These are phyloP conservation scores for Cataglyphis altisquamis DNA, from an alignment of 2,888 invertebrate genomes.

Conservation along the genomic window DNA sequence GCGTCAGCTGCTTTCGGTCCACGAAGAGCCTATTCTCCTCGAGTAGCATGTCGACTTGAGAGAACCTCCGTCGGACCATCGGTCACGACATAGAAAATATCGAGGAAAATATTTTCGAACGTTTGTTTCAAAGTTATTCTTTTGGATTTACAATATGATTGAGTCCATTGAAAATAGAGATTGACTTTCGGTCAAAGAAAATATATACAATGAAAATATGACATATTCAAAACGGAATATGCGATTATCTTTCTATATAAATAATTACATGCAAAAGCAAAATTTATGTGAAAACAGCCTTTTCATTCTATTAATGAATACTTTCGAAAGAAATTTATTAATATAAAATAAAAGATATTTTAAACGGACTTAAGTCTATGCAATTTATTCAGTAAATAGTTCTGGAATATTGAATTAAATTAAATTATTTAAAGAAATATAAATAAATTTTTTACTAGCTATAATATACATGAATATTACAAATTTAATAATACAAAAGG, in stretches of 20 bases:
- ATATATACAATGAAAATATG: conserved; percentile 18
- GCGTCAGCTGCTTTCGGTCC: conserved; percentile 81
- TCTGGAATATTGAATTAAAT: neutral
- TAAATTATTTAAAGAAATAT: neutral
- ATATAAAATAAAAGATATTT: neutral
- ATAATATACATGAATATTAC: neutral
- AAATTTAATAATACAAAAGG: neutral
- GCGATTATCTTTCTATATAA: neutral
- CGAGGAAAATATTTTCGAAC: conserved; percentile 91
- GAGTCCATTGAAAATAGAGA: neutral
- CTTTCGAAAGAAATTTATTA: neutral
- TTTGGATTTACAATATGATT: conserved; percentile 21
- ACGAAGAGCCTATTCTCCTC: conserved; percentile 69
- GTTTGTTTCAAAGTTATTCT: conserved; percentile 34
- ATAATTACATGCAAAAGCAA: neutral
- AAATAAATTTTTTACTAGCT: neutral
- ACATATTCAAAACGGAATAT: neutral
- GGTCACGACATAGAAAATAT: conserved; percentile 52
- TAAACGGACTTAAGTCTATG: neutral
- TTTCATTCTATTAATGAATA: neutral
- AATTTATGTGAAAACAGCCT: neutral
- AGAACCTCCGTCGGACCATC: conserved; percentile 42
- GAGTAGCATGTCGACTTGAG: conserved; percentile 67
- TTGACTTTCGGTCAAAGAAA: neutral
- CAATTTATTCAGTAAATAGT: conserved; percentile 1